phyloP scores from a whole-genome alignment of 1,140 invertebrate genomes.

The Condylostylus longicornis region DNA sequence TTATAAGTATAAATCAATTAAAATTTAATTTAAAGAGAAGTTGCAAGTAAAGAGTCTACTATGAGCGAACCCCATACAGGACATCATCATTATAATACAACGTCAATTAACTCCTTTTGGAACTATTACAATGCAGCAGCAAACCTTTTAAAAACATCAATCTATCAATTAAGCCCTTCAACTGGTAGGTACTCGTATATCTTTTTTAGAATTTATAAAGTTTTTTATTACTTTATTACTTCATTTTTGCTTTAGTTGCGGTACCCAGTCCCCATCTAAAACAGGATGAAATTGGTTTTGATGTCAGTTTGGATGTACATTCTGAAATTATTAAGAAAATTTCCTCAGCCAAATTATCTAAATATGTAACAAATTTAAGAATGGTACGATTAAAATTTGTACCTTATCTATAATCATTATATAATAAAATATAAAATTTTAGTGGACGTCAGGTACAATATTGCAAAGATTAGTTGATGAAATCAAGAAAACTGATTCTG shows the following conservation, averaged over 20 bases:
- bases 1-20: background rate
- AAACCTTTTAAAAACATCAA: slow-evolving; percentile 21
- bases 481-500: slow-evolving; percentile 51
- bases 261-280: slow-evolving; percentile 17
- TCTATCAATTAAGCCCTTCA: slow-evolving; percentile 25
- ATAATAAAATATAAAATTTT: slow-evolving; percentile 5
- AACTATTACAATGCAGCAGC: slow-evolving; percentile 29
- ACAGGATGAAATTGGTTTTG: slow-evolving; percentile 22
- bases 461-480: slow-evolving; percentile 50
- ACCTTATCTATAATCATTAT: background rate
- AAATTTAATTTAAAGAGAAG: slow-evolving; percentile 11
- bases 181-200: slow-evolving; percentile 9
- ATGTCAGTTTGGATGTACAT: slow-evolving; percentile 20
- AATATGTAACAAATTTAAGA: slow-evolving; percentile 25
- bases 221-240: background rate
- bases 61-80: slow-evolving; percentile 13
- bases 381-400: slow-evolving; percentile 14
- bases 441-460: slow-evolving; percentile 70
- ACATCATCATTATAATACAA: slow-evolving; percentile 10
- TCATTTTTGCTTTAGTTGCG: background rate
- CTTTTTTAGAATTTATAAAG: too few relatives aligned
- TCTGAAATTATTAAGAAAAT: slow-evolving; percentile 28
- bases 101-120: slow-evolving; percentile 25
- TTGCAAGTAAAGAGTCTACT: slow-evolving; percentile 14
- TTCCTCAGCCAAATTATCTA: slow-evolving; percentile 24